These are phyloP conservation scores for Apus apus DNA, from an alignment of 2,113 vertebrate genomes.

Conservation along the genomic window DNA sequence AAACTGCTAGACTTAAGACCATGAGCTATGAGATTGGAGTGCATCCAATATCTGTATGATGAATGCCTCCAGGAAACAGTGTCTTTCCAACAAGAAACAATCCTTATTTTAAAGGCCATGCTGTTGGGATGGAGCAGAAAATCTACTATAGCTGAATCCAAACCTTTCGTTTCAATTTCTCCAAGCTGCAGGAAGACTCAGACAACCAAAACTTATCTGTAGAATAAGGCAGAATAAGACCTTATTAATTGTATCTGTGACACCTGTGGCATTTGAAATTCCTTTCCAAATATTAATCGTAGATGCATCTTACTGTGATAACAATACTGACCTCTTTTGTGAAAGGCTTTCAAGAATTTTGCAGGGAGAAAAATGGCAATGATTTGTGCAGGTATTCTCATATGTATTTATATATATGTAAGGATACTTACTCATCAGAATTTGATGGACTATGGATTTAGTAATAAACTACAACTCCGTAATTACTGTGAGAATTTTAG, in stretches of 20 bases:
- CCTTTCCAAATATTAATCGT: not conserved
- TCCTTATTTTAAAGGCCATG: not conserved
- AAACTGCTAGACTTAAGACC: slow-evolving; percentile 2
- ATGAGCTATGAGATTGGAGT: not conserved
- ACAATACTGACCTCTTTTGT: not conserved
- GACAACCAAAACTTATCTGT: not conserved
- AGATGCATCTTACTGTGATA: not conserved
- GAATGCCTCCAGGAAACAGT: slow-evolving; percentile 33
- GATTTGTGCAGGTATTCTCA: not conserved
- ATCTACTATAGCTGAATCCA: not conserved
- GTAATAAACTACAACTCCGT: slow-evolving; percentile 46
- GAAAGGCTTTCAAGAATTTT: not conserved
- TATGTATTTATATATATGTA: not conserved
- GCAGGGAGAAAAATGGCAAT: not conserved
- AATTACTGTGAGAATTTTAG: slow-evolving; percentile 24
- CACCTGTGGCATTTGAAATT: not conserved
- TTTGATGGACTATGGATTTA: slow-evolving; percentile 32
- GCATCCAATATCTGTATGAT: slow-evolving; percentile 34
- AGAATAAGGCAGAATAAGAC: not conserved
- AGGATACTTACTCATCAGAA: slow-evolving; percentile 35
- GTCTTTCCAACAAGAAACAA: slow-evolving; percentile 13
- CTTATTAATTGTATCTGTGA: not conserved
- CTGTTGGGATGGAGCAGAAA: not conserved
- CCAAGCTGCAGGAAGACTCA: not conserved
- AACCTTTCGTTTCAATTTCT: not conserved